Percentiles rank a stretch among this genome's conserved stretches.
Conservation (phyloP, 1,140 invertebrate species). For the Drosophila baimaii region DNA sequence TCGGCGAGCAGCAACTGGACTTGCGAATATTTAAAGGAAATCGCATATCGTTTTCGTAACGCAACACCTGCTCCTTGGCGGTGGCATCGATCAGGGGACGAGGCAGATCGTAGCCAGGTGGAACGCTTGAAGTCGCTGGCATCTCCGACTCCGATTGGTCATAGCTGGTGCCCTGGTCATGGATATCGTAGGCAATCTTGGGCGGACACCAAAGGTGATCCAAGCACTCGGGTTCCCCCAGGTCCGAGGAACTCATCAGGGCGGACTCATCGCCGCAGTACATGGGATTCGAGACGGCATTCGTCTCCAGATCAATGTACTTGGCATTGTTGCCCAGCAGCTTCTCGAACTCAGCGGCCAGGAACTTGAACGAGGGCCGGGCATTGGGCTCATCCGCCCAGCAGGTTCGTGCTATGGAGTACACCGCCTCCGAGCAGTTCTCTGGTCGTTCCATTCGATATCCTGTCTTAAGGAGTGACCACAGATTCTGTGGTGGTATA, state of each 20-base stretch:
- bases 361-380: slow-evolving; percentile 90
- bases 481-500: slow-evolving; percentile 91
- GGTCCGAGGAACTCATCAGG: slow-evolving; percentile 48
- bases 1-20: slow-evolving; percentile 63
- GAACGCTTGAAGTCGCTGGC: slow-evolving; percentile 38
- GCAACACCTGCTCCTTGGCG: slow-evolving; percentile 71
- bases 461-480: slow-evolving; percentile 90
- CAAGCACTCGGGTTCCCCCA: slow-evolving; percentile 72
- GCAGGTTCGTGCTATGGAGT: slow-evolving; percentile 91
- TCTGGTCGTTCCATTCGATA: slow-evolving; percentile 93
- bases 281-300: slow-evolving; percentile 80
- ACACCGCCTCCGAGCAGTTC: slow-evolving; percentile 93
- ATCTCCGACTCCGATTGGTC: slow-evolving; percentile 66
- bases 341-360: slow-evolving; percentile 87
- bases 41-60: slow-evolving; percentile 81
- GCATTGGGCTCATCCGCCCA: slow-evolving; percentile 91
- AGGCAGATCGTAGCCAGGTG: slow-evolving; percentile 79
- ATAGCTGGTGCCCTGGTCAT: slow-evolving; percentile 65
- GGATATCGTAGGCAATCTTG: slow-evolving; percentile 71
- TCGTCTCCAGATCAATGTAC: slow-evolving; percentile 86
- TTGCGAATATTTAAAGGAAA: slow-evolving; percentile 80
- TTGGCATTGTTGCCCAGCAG: slow-evolving; percentile 90
- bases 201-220: slow-evolving; percentile 79
- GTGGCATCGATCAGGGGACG: slow-evolving; percentile 73
- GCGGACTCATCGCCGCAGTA: slow-evolving; percentile 75